Percentiles rank a stretch among this genome's conserved stretches.
These are phyloP conservation scores for Apeltes quadracus DNA, from an alignment of 2,113 vertebrate species.

Conservation along the genomic window DNA sequence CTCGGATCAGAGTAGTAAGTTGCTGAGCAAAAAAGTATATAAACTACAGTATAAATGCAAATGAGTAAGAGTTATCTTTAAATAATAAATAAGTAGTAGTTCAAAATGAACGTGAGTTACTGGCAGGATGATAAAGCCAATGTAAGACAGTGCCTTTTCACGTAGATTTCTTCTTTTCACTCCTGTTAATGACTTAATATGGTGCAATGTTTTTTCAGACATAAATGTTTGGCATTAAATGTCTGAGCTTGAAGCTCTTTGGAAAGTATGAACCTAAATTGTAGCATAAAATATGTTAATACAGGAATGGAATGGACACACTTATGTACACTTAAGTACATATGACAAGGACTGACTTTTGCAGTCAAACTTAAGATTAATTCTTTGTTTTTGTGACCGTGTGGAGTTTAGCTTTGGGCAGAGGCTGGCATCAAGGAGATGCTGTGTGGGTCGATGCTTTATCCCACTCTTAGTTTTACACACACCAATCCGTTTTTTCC, in stretches of 20 bases:
- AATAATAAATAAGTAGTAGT: conserved; percentile 8
- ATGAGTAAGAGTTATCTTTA: conserved; percentile 58
- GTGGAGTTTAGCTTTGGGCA: conserved; percentile 14
- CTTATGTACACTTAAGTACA: conserved; percentile 39
- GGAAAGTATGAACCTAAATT: conserved; percentile 48
- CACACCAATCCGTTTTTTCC: conserved; percentile 4
- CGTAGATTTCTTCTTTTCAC: conserved; percentile 24
- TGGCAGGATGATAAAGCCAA: conserved; percentile 34
- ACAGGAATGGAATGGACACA: conserved; percentile 38
- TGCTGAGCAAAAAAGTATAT: conserved; percentile 58
- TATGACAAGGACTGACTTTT: conserved; percentile 27
- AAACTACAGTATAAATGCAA: conserved; percentile 62
- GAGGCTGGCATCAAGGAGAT: conserved; percentile 24
- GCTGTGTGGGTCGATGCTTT: conserved; percentile 12
- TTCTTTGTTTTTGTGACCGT: conserved; percentile 8
- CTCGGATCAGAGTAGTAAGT: conserved; percentile 45
- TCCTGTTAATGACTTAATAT: conserved; percentile 19
- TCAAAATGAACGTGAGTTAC: conserved; percentile 30
- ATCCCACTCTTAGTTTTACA: conserved; percentile 7
- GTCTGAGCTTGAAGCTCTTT: conserved; percentile 54
- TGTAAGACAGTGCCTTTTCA: neutral
- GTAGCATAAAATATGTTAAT: conserved; percentile 44
- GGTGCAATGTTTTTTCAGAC: conserved; percentile 56
- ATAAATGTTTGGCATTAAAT: conserved; percentile 49
- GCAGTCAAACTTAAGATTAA: conserved; percentile 24